These are phyloP conservation scores for Malurus cyaneus DNA, from an alignment of 2,113 vertebrate species.

Conservation along the genomic window DNA sequence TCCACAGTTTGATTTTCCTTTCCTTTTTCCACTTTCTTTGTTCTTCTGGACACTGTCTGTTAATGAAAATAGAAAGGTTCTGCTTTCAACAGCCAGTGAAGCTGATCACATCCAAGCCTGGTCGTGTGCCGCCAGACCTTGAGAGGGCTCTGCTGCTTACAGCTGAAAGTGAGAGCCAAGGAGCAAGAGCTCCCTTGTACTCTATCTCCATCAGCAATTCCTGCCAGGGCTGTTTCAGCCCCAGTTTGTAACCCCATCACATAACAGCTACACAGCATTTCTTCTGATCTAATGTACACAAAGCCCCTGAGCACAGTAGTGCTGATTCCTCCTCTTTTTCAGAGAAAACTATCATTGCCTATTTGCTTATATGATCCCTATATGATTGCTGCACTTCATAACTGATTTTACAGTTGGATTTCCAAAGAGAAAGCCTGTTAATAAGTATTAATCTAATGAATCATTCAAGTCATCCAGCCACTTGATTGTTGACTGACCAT, in stretches of 20 bases:
- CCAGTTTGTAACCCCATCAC: background rate
- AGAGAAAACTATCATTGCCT: background rate
- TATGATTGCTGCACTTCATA: background rate
- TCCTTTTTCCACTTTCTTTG: background rate
- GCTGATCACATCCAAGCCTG: background rate
- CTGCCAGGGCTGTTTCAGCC: background rate
- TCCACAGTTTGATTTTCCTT: background rate
- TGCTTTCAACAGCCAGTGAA: background rate
- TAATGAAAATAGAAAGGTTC: background rate
- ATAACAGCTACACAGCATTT: background rate
- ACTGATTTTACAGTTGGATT: background rate
- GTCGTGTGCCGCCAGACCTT: accelerated
- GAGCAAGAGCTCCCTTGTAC: background rate
- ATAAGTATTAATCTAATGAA: slow-evolving; percentile 13
- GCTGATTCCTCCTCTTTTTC: slow-evolving; percentile 25
- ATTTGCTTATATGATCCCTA: background rate
- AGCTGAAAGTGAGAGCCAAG: background rate
- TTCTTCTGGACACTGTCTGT: background rate
- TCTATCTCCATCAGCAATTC: background rate
- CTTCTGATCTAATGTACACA: background rate
- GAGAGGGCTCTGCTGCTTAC: background rate
- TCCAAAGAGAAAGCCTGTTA: background rate
- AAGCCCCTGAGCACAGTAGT: background rate
- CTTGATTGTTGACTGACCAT: background rate
- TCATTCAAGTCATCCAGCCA: background rate